A percentile compares a stretch with the other conserved stretches of the same genome.
phyloP scores from a whole-genome alignment of 2,113 vertebrate genomes.

The Dicrurus megarhynchus region DNA sequence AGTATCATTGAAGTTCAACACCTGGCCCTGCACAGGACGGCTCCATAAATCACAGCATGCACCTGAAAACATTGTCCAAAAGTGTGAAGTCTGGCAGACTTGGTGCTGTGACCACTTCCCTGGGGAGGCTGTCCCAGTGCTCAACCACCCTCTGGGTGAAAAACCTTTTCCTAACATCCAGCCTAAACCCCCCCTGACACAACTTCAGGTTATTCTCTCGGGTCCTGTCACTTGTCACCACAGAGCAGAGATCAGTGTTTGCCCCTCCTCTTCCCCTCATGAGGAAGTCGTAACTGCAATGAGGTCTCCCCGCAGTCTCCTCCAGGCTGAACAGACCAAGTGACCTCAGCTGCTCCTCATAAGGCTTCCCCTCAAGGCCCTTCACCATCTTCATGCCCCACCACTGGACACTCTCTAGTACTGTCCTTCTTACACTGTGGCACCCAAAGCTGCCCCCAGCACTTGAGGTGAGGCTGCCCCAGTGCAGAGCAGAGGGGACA shows the following conservation, averaged over 20 bases:
- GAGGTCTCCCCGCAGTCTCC: neutral
- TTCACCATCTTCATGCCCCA: neutral
- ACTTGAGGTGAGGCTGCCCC: rapidly evolving
- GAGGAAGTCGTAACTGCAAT: rapidly evolving
- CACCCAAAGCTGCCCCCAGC: neutral
- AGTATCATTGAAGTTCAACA: rapidly evolving
- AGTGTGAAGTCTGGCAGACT: neutral
- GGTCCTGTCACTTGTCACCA: neutral
- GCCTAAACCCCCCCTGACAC: neutral
- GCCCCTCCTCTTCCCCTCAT: rapidly evolving
- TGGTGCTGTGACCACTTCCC: neutral
- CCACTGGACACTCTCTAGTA: neutral
- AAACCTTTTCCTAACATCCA: neutral
- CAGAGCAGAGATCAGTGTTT: rapidly evolving
- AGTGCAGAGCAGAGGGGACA: neutral
- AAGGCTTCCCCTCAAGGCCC: neutral
- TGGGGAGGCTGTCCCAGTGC: neutral
- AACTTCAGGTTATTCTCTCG: neutral
- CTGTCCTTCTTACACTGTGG: no score
- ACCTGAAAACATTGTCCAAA: neutral
- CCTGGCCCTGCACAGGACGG: neutral
- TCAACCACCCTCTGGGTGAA: neutral
- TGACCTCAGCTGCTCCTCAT: rapidly evolving
- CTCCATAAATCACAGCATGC: neutral
- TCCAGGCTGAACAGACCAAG: neutral